Base-by-base conservation (phyloP, 2,797 vertebrate genomes). In the Menidia menidia region DNA sequence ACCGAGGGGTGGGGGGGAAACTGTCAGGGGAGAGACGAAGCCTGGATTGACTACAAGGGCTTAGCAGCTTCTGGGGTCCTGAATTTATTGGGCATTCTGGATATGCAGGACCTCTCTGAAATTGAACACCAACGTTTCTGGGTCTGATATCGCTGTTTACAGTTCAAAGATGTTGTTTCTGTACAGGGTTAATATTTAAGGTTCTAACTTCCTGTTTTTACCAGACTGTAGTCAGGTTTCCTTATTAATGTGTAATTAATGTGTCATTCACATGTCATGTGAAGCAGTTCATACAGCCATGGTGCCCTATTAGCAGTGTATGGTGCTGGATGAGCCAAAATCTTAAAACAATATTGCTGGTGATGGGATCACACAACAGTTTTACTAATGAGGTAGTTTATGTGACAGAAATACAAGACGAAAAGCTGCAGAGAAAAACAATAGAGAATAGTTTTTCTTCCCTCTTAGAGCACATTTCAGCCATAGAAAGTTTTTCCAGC, bases 41-140 rank as follows among this genome's bases (percentile, higher is more conserved):
- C 83, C 80, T 75, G 73, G 75, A 86, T 89, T 89, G 85, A 91
- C 83, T 85, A 78, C 87, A 78, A 71, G 56, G 75, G 77, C 73
- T 80, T 78, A 60, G 82, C 72, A 73, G 80, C 74, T 54, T 63
- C 85, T 61, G 13, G 1, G 67, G 39, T 73, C 67, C 55, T 59
- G 74, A 69, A 87, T 88, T 81, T 81, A 87, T 85, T 43, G 66
- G 61, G 68, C 70, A 42, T 39, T 64, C 64, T 47, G 44, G 68
- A 79, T 65, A 79, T 72, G 68, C 71, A 62, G 70, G 35, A 60
- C 54, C 18, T 47, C 64, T 75, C 54, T 64, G 58, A 84, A 85
- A 81, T 86, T 56, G 80, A 81, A 54, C 47, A 53, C 60, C 67
- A 19, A 63, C 30, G 57, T 77, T 73, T 84, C 58, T 8, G 58